Conservation (phyloP, 2,113 vertebrate genomes). For the Pimephales promelas region DNA sequence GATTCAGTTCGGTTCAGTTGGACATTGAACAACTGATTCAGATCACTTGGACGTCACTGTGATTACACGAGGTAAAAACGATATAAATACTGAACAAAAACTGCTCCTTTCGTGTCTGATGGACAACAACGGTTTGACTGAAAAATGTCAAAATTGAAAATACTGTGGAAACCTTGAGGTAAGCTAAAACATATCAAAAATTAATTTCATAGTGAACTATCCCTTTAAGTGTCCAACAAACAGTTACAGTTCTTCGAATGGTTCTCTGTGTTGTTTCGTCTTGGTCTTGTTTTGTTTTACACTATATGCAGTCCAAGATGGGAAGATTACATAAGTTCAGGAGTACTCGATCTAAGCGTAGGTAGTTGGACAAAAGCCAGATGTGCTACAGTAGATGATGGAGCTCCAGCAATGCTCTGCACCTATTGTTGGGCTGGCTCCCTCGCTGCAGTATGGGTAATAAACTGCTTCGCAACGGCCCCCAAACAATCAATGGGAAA, state of each 20-base stretch:
- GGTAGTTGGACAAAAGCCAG: neutral
- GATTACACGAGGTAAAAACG: too few species aligned
- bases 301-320: neutral
- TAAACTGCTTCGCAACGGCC: slow-evolving; percentile 78
- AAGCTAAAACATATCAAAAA: too few species aligned
- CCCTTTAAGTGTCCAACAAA: neutral
- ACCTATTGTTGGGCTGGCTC: slow-evolving; percentile 72
- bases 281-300: neutral
- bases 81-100: too few species aligned
- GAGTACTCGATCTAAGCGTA: slow-evolving; percentile 37
- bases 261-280: neutral
- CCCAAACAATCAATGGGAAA: slow-evolving; percentile 82
- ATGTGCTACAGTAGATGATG: slow-evolving; percentile 53
- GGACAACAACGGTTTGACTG: too few species aligned
- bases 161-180: too few species aligned
- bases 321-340: neutral
- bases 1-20: too few species aligned
- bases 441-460: slow-evolving; percentile 75
- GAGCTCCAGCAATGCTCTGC: slow-evolving; percentile 66
- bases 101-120: too few species aligned
- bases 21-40: too few species aligned
- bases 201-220: too few species aligned
- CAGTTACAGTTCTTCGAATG: neutral
- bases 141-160: too few species aligned
- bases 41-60: too few species aligned